Evolutionary conservation across 2,797 vertebrate species (phyloP).

Genomic region (Myotis findleyi): DNA sequence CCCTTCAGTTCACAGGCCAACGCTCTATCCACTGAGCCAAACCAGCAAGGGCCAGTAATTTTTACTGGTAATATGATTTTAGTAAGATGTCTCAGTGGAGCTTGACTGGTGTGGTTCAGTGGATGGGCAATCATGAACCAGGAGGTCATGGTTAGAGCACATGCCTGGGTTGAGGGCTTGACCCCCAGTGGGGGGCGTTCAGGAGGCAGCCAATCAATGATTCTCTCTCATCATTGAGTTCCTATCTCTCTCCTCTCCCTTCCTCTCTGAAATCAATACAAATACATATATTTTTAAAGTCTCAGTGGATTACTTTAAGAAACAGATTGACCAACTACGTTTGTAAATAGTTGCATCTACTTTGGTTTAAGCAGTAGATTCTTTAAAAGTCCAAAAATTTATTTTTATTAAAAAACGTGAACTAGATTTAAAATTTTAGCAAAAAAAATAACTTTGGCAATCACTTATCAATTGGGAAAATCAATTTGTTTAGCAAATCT

Average conservation of each 20-base stretch:
- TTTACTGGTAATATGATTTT: neutral
- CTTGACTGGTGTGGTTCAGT: too few relatives aligned
- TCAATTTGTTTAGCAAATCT: slow-evolving; percentile 39
- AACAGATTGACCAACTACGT: neutral
- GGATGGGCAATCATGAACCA: too few relatives aligned
- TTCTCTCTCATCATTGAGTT: too few relatives aligned
- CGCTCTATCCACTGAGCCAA: too few relatives aligned
- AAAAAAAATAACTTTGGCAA: neutral
- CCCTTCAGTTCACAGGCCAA: too few relatives aligned
- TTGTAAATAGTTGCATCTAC: neutral
- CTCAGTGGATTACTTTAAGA: neutral
- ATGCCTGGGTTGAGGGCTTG: too few relatives aligned
- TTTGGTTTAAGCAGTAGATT: neutral
- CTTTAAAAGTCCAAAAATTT: neutral
- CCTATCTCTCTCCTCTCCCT: too few relatives aligned
- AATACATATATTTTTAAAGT: too few relatives aligned
- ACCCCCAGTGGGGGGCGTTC: too few relatives aligned
- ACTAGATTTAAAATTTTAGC: neutral
- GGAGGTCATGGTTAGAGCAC: too few relatives aligned
- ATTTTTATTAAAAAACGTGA: slow-evolving; percentile 12
- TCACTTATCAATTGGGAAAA: slow-evolving; percentile 7
- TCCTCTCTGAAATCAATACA: too few relatives aligned
- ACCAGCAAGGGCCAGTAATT: neutral
- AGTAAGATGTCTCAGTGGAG: neutral
- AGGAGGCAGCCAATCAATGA: too few relatives aligned